Base-by-base conservation (phyloP, 2,797 vertebrate genomes). In the Periophthalmus magnuspinnatus region DNA sequence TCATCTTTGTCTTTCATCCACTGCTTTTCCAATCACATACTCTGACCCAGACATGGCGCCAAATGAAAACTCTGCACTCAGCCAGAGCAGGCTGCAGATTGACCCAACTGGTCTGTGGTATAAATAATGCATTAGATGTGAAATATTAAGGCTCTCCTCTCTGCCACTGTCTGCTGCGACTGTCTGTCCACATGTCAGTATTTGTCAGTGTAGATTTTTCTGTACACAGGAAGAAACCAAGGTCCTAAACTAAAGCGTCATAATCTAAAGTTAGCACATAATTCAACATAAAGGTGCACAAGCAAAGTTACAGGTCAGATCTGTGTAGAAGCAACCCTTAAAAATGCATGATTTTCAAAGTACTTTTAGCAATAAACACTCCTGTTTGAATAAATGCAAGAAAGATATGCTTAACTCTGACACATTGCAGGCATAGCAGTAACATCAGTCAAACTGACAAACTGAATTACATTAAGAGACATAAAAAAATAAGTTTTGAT, bases 1-100 rank as follows among this genome's bases (percentile, higher is more conserved):
- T 93, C 86, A 92, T 93, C 88, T 92, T 87, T 88, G 81, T 90
- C 85, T 90, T 88, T 89, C 80, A 89, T 85, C 77, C 81, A 72
- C 67, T 72, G 76, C 79, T 81, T 85, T 32, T 56, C 73, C 75
- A 72, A 80, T 86, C 74, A 76, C 66, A 74, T 38, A 59, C 69
- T 32, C 67, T 19, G 24, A 70, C 71, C 69, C 48, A 65, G 66
- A 74, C 41, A 8, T 64, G 64, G 72, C 10, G 13, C 66, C 56
- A 72, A 86, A 86, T 84, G 71, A 77, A 86, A 83, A 85, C 77
- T 87, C 71, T 71, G 78, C 83, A 73, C 75, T 83, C 80, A 81
- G 83, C 84, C 82, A 72, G 80, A 88, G 85, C 83, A 76, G 85
- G 78, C 85, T 75, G 77, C 78, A 85, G 79, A 88, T 83, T 77